These are phyloP conservation scores for Arctia plantaginis DNA, from an alignment of 2,888 invertebrate genomes.

Conservation along the genomic window DNA sequence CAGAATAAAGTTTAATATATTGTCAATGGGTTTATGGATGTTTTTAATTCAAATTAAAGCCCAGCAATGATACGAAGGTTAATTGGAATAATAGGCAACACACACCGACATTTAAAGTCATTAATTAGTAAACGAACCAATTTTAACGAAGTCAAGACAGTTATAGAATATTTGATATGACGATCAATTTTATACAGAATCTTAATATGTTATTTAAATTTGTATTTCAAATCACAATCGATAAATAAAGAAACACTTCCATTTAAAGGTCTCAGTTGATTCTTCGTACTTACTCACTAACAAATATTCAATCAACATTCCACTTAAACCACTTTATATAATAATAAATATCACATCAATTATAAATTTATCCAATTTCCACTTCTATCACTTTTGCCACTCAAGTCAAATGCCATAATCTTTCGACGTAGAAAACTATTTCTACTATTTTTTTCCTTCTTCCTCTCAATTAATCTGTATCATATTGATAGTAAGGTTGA, in stretches of 20 bases:
- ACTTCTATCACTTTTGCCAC: not conserved
- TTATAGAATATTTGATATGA: not conserved
- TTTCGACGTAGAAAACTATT: not conserved
- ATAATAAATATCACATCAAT: too few relatives aligned
- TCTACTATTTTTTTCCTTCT: not conserved
- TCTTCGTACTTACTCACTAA: too few relatives aligned
- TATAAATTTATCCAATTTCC: not conserved
- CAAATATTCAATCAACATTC: too few relatives aligned
- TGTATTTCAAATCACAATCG: not conserved
- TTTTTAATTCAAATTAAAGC: not conserved
- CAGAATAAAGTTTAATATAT: not conserved
- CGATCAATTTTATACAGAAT: not conserved
- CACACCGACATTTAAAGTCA: not conserved
- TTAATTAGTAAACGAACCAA: not conserved
- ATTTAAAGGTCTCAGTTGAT: not conserved
- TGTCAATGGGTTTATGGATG: not conserved
- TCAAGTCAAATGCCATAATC: not conserved
- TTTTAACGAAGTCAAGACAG: not conserved
- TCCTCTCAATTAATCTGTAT: not conserved
- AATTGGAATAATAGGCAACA: not conserved
- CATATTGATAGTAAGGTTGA: not conserved
- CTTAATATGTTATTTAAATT: not conserved
- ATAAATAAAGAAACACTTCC: not conserved
- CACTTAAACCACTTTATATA: too few relatives aligned
- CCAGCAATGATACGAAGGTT: not conserved